These are phyloP conservation scores for Cataglyphis albicans DNA, from an alignment of 2,888 invertebrate species.

Conservation along the genomic window DNA sequence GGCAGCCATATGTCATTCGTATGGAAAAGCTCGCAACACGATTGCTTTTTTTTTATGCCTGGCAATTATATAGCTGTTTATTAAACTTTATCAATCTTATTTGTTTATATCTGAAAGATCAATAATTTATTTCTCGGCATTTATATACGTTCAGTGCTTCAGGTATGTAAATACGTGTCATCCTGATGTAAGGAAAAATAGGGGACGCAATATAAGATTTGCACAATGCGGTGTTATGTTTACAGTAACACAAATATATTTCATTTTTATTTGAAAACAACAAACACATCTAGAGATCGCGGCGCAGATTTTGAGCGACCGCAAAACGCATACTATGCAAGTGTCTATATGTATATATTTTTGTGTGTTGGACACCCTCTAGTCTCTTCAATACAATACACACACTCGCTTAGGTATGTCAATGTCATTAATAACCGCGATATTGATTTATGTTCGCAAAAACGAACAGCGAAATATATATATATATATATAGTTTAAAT, in stretches of 20 bases:
- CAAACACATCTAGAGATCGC: conserved; percentile 66
- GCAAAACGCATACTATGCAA: conserved; percentile 50
- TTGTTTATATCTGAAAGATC: too few species aligned
- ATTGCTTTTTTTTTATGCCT: too few species aligned
- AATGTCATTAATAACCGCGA: conserved; percentile 36
- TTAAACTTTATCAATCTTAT: too few species aligned
- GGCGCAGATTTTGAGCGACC: conserved; percentile 46
- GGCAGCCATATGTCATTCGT: too few species aligned
- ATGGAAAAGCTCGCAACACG: too few species aligned
- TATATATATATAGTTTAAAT: not conserved
- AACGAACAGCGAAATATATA: conserved; percentile 25
- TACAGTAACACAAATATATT: conserved; percentile 74
- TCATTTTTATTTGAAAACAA: conserved; percentile 72
- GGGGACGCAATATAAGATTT: conserved; percentile 10
- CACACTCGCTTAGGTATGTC: conserved; percentile 18
- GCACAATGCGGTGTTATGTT: conserved; percentile 22
- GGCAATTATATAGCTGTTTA: too few species aligned
- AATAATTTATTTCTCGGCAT: too few species aligned
- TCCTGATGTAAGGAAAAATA: not conserved
- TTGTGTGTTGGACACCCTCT: conserved; percentile 18
- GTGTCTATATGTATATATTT: conserved; percentile 34
- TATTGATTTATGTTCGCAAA: conserved; percentile 2
- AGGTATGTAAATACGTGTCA: not conserved
- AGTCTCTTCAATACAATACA: not conserved
- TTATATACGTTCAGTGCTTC: not conserved